Evolutionary conservation across 2,113 vertebrate genomes (phyloP).

Genomic region (Felis chaus): DNA sequence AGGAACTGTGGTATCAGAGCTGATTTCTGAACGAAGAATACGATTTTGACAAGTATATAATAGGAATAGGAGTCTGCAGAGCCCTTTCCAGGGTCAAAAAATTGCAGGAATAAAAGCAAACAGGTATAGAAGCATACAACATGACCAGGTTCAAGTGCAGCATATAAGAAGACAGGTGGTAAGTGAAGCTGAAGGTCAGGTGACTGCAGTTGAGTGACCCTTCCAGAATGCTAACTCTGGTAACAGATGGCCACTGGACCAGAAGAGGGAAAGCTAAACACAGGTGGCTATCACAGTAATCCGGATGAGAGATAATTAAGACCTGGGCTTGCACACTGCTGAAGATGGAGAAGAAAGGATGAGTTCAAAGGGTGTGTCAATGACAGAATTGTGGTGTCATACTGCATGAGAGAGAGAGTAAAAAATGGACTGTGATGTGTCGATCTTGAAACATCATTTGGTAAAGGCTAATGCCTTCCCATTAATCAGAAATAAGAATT

Average conservation of each 20-base stretch:
- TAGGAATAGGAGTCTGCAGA: too few species aligned
- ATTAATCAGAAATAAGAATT: background rate
- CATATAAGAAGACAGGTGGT: background rate
- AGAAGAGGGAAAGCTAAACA: background rate
- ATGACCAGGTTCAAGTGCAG: background rate
- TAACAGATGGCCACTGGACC: background rate
- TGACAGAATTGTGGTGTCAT: background rate
- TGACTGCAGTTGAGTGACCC: accelerated
- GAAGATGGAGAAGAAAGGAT: background rate
- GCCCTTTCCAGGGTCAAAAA: background rate
- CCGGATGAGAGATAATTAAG: background rate
- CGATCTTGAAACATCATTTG: background rate
- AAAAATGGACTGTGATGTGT: background rate
- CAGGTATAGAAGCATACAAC: background rate
- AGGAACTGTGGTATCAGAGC: background rate
- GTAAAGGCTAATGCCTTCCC: background rate
- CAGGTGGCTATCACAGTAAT: background rate
- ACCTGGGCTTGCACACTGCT: background rate
- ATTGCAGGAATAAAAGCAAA: background rate
- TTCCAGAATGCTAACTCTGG: background rate
- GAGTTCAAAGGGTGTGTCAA: background rate
- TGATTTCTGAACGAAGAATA: background rate
- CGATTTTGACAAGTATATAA: background rate
- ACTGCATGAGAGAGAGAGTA: background rate
- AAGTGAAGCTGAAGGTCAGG: background rate